Percentiles rank a stretch among this genome's conserved stretches.
Evolutionary conservation across 2,888 invertebrate genomes (phyloP).

Genomic region (Phyllotreta striolata): DNA sequence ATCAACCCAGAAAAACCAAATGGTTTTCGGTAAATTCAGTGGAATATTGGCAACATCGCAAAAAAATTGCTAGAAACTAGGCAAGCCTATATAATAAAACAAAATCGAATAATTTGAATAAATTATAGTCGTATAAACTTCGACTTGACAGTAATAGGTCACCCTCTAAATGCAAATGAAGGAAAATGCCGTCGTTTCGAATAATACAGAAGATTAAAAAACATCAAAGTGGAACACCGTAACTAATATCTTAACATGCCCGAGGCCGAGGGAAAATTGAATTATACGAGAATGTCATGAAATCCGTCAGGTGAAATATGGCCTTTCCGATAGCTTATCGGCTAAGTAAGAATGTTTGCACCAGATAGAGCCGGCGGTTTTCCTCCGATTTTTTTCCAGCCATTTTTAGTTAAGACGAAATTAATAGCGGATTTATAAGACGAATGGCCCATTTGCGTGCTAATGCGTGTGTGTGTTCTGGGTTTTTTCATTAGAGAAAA

Average conservation of each 20-base stretch:
- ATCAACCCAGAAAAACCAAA: too few relatives aligned
- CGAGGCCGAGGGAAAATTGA: constrained; percentile 4
- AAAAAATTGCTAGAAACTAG: too few relatives aligned
- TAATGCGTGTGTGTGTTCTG: not conserved
- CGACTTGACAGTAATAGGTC: constrained; percentile 8
- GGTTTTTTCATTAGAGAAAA: constrained; percentile 2
- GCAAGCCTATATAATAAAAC: too few relatives aligned
- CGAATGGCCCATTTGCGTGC: constrained; percentile 15
- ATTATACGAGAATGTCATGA: constrained; percentile 16
- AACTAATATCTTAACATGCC: constrained; percentile 17
- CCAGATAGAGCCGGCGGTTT: constrained; percentile 5
- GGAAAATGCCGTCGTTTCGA: not conserved
- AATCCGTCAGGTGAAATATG: constrained; percentile 12
- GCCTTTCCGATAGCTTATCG: constrained; percentile 12
- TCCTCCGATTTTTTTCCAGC: constrained; percentile 1
- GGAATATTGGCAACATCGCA: too few relatives aligned
- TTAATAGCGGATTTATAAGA: constrained; percentile 19
- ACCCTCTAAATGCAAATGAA: constrained; percentile 13
- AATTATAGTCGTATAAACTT: too few relatives aligned
- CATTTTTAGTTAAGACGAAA: constrained; percentile 14
- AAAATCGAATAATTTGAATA: too few relatives aligned
- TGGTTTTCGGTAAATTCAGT: too few relatives aligned
- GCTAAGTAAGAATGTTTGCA: constrained; percentile 18
- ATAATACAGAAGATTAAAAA: constrained; percentile 15
- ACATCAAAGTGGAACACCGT: constrained; percentile 15